Conservation (phyloP, 1,140 invertebrate species). For the Heliconius eleuchia region DNA sequence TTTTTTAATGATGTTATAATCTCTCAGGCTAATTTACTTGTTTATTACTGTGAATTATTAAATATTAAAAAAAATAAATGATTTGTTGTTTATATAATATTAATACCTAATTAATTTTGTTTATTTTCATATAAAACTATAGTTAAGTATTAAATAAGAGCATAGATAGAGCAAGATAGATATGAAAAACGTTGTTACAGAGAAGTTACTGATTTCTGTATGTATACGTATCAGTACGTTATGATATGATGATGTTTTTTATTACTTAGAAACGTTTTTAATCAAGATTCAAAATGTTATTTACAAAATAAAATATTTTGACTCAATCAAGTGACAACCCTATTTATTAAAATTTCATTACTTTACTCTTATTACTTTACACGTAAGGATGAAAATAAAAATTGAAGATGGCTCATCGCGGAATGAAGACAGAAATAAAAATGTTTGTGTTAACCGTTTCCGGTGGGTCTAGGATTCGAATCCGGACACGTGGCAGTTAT, state of each 20-base stretch:
- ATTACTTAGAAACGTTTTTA: too few species aligned
- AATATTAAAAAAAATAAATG: background rate
- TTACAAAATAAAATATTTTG: background rate
- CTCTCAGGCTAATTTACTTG: background rate
- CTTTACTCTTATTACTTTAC: constrained; percentile 1
- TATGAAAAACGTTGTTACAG: too few species aligned
- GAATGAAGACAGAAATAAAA: constrained; percentile 78
- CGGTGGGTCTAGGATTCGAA: constrained; percentile 69
- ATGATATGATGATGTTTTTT: too few species aligned
- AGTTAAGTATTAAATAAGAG: too few species aligned
- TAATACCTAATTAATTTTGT: too few species aligned
- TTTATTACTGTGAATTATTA: too few species aligned
- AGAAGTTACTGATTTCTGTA: too few species aligned
- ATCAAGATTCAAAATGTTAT: background rate
- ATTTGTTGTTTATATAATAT: background rate
- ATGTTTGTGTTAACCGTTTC: constrained; percentile 76
- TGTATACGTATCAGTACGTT: too few species aligned
- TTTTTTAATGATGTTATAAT: background rate
- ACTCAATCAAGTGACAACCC: background rate
- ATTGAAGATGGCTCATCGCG: constrained; percentile 34
- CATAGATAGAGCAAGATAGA: too few species aligned
- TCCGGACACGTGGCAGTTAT: constrained; percentile 70
- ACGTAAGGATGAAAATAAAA: constrained; percentile 22
- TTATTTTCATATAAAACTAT: too few species aligned
- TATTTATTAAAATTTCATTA: background rate